Evolutionary conservation across 2,113 vertebrate species (phyloP), one percentile per base, ranked within the genome.

Genomic region (Trematomus loennbergii): DNA sequence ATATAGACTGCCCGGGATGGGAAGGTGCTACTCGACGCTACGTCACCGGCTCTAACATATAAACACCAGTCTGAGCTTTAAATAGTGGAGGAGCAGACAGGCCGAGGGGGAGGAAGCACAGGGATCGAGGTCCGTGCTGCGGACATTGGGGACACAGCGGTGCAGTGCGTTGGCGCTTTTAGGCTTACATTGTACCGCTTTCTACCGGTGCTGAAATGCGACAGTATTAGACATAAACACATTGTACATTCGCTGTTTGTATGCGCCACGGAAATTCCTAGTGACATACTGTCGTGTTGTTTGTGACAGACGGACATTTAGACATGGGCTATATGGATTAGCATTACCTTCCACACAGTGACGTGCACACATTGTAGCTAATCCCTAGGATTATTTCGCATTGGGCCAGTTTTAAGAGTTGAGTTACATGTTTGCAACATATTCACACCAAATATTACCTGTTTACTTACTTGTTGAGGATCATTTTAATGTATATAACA

Each of bases 1-100:
- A 98, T 99, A 99, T 99, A 99, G 96, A 97, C 97, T 96, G 96
- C 93, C 96, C 92, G 95, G 93, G 96, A 97, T 97, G 97, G 98
- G 97, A 97, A 96, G 97, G 97, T 96, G 96, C 96, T 97, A 96
- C 95, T 94, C 96, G 94, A 93, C 95, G 94, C 95, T 97, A 98
- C 97, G 97, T 99, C 97, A 97, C 94, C 91, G 95, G 94, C 96
- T 95, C 95, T 94, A 95, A 95, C 97, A 96, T 98, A 97, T 98
- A 98, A 97, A 97, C 97, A 94, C 95, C 96, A 95, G 95, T 94
- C 95, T 91, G 94, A 88, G 96, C 97, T 97, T 98, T 97, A 98
- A 97, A 98, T 97, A 93, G 97, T 95, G 95, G 95, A 94, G 96
- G 94, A 94, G 95, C 90, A 83, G 89, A 67, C 83, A 12, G 89